Conservation (phyloP, 2,797 vertebrate species). For the Macropus fuliginosus region DNA sequence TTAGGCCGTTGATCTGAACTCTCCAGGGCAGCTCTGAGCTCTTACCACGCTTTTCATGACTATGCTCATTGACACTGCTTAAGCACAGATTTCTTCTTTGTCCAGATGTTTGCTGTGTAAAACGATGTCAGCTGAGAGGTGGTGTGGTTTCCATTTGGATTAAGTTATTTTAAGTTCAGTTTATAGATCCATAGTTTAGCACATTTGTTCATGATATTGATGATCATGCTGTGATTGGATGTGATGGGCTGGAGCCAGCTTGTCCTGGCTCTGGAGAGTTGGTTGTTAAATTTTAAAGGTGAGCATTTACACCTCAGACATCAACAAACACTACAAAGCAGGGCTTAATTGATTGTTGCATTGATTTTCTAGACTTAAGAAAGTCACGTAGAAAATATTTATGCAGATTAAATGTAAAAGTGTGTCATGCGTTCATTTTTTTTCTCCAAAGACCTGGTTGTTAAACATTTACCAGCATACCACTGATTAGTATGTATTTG, state of each 20-base stretch:
- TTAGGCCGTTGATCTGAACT: background rate
- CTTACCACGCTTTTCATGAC: background rate
- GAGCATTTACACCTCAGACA: background rate
- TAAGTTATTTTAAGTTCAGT: background rate
- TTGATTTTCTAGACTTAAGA: background rate
- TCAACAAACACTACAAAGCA: background rate
- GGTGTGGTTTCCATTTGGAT: background rate
- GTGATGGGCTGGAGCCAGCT: background rate
- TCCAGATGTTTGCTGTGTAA: background rate
- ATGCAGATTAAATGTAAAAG: background rate
- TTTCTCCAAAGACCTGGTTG: background rate
- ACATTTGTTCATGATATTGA: background rate
- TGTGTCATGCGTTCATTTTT: background rate
- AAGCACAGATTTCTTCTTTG: background rate
- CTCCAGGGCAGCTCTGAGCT: background rate
- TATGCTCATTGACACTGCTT: background rate
- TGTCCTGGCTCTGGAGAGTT: background rate
- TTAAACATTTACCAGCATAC: background rate
- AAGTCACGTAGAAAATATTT: background rate
- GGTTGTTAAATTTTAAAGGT: background rate
- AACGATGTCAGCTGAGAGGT: background rate
- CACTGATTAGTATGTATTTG: background rate
- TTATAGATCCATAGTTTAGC: background rate
- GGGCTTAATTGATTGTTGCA: background rate
- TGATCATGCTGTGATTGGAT: background rate